Base-by-base conservation (phyloP, 1,140 invertebrate genomes). In the Apolygus lucorum region DNA sequence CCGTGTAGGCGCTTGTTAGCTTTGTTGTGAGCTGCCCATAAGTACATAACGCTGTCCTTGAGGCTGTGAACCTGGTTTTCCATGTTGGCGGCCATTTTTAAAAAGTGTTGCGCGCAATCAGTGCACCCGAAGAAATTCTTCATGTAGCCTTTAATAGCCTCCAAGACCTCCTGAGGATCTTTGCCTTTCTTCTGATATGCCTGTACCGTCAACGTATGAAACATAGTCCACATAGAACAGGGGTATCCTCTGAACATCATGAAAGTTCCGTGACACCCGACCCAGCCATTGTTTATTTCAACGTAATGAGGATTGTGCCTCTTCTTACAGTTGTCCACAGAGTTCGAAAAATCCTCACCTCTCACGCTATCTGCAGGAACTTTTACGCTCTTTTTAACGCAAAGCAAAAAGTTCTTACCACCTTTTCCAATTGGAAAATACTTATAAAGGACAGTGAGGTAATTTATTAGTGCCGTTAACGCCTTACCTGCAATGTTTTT, bases 1-100 rank as follows among this genome's bases (percentile, higher is more conserved):
- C 91, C 90, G 29, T 89, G 83, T 17, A 99, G 79, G 72, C 96
- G 84, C 71, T 88, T 81, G 78, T 99, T 99, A 0, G 95, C 95
- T 79, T 89, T 87, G 79, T 99, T 99, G 76, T 99, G 96, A 1
- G 93, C 90, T 68, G 83, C 83, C 97, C 97, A 99, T 1, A 99
- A 78, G 94, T 95, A 99, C 4, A 98, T 75, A 0, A 98, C 85
- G 22, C 88, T 84, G 62, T 93, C 90, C 63, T 91, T 84, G 70
- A 84, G 82, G 52, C 83, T 84, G 25, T 81, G 79, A 0, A 95
- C 86, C 70, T 88, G 83, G 71, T 84, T 84, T 67, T 90, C 82
- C 73, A 88, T 83, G 64, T 87, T 84, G 26, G 82, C 76, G 28
- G 90, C 86, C 91, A 95, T 95, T 72, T 82, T 78, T 76, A 79